phyloP scores from a whole-genome alignment of 2,113 vertebrate species.

The Xenotilapia longispinis region DNA sequence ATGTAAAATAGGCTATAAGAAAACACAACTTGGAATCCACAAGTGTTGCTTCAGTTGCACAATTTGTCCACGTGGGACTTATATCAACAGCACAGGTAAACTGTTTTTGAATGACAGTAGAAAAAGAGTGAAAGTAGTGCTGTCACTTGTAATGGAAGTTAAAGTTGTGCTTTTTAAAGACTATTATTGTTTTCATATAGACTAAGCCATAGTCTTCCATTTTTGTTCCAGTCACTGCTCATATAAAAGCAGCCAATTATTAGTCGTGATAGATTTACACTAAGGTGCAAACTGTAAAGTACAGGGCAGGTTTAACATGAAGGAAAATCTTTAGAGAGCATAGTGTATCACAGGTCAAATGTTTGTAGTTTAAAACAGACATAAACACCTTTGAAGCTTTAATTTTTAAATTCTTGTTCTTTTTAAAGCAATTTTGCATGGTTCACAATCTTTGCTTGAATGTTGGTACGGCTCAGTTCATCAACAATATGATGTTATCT shows the following conservation, averaged over 20 bases:
- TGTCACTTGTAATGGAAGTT: not conserved
- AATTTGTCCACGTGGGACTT: conserved; percentile 67
- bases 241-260: not conserved
- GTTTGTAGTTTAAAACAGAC: not conserved
- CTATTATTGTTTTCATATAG: not conserved
- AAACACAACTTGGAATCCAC: conserved; percentile 20
- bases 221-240: not conserved
- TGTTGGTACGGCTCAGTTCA: not conserved
- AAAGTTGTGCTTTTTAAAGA: not conserved
- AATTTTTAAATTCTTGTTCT: not conserved
- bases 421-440: not conserved
- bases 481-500: not conserved
- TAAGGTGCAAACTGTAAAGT: not conserved
- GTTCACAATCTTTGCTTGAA: not conserved
- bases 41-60: conserved; percentile 78
- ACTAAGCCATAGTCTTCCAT: not conserved
- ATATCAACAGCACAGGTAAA: conserved; percentile 75
- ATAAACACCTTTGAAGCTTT: not conserved
- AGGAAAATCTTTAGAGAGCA: not conserved
- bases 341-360: not conserved
- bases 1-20: conserved; percentile 25
- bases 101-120: not conserved
- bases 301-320: not conserved
- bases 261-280: not conserved
- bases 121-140: not conserved